Evolutionary conservation across 2,797 vertebrate genomes (phyloP), one percentile per base, ranked within the genome.

Genomic region (Bryconaethiops microstoma): DNA sequence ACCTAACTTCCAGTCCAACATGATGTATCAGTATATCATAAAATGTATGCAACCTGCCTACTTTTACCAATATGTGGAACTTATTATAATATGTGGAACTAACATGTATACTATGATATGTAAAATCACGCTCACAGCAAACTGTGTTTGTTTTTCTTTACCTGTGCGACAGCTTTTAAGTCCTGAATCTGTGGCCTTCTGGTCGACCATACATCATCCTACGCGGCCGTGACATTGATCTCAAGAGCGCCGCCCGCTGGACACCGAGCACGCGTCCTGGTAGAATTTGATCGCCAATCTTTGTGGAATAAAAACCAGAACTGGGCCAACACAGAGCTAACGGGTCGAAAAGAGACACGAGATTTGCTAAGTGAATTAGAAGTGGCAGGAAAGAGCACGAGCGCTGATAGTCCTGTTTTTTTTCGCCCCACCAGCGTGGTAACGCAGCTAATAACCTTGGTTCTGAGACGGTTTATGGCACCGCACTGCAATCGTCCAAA

Each of bases 181-280:
- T 0, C 54, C 17, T 50, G 16, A 35, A 14, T 23, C 25, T 23
- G 48, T 52, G n/a, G 39, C 25, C 35, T 6, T n/a, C 21, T 12
- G 23, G 0, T 39, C 19, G 7, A 65, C 70, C 19, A 65, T n/a
- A 65, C 39, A 16, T 57, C 40, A 48, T 67, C 76, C 62, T 70
- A 68, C 17, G 7, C 78, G 82, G 75, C 96, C 96, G 96, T 99
- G 97, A 99, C 97, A 98, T 99, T 99, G 97, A 97, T 99, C 97
- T 93, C 92, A 94, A 93, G 90, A 92, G 93, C 96, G 97, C 97
- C 97, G 93, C 94, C 97, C 95, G 92, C 96, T 96, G 97, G 97
- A 71, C 29, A 35, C 48, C 57, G 6, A 72, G 42, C 21, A 70
- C 29, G 48, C 19, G 12, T 68, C 57, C 55, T 57, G 35, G 23